Base-by-base conservation (phyloP, 2,113 vertebrate species). In the Hymenochirus boettgeri region DNA sequence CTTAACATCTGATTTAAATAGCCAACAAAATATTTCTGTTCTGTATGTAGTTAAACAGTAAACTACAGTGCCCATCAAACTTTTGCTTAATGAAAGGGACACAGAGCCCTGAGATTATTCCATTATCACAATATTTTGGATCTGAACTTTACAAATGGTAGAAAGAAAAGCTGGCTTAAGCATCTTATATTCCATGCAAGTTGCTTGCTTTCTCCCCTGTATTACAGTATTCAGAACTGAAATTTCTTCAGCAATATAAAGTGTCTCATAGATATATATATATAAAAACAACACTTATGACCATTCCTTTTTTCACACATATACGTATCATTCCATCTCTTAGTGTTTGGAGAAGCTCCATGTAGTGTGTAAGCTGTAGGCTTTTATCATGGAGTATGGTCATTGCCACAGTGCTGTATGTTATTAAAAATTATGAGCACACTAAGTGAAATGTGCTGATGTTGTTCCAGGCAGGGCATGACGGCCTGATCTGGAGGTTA, bases 51-150 rank as follows among this genome's bases (percentile, higher is more conserved):
- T 22, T 35, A 2, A 35, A 8, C 17, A 42, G 13, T 59, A 45
- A 52, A 70, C 37, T 75, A 70, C 62, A 61, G 63, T 56, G 82
- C 39, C 9, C 57, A 27, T 71, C 62, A 73, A 79, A 76, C 42
- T 72, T 70, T 67, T 78, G 78, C 75, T 70, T 74, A 74, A 80
- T 70, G 46, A 77, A 70, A 80, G 66, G 75, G 76, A 73, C 70
- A 75, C 54, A 78, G 73, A 82, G 79, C 79, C 85, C 87, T 88
- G 85, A 88, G 85, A 83, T 75, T 73, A 65, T 62, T 73, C 62
- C 79, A 76, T 9, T 11, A 23, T 58, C 46, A 19, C 46, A 52
- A 52, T 47, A 63, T 48, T 33, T 74, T 80, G 74, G 52, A 54
- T 57, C 72, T 72, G 76, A 79, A 78, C 74, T 51, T 55, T 62